Evolutionary conservation across 1,140 invertebrate genomes (phyloP).

Genomic region (Pteromalus puparum): DNA sequence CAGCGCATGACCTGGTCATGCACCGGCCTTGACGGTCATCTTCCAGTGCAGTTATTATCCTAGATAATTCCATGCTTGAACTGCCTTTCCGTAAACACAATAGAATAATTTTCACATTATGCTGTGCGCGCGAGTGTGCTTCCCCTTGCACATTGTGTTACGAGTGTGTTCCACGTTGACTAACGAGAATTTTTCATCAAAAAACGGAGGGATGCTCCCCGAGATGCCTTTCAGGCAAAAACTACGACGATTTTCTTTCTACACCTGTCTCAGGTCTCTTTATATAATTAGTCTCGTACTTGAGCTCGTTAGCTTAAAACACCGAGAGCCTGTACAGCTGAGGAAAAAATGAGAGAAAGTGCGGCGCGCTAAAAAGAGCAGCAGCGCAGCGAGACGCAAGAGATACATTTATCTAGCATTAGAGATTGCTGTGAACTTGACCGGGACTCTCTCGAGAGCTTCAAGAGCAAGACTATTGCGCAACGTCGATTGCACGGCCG

Average conservation of each 20-base stretch:
- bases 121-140: too few relatives aligned
- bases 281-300: too few relatives aligned
- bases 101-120: neutral
- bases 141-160: neutral
- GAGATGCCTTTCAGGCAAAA: too few relatives aligned
- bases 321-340: too few relatives aligned
- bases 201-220: neutral
- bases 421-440: slow-evolving; percentile 45
- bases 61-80: neutral
- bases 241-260: neutral
- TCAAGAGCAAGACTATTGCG: slow-evolving; percentile 42
- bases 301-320: too few relatives aligned
- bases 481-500: slow-evolving; percentile 19
- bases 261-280: neutral
- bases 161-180: neutral
- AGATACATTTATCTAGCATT: slow-evolving; percentile 38
- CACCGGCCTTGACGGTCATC: neutral
- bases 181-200: neutral
- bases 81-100: neutral
- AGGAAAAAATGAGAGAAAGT: slow-evolving; percentile 2
- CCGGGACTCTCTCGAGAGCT: slow-evolving; percentile 18
- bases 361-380: neutral
- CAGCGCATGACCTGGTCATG: neutral
- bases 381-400: neutral
- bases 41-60: neutral